A percentile compares a stretch with the other conserved stretches of the same genome.
Evolutionary conservation across 2,888 invertebrate species (phyloP).

Genomic region (Acanthoscelides obtectus): DNA sequence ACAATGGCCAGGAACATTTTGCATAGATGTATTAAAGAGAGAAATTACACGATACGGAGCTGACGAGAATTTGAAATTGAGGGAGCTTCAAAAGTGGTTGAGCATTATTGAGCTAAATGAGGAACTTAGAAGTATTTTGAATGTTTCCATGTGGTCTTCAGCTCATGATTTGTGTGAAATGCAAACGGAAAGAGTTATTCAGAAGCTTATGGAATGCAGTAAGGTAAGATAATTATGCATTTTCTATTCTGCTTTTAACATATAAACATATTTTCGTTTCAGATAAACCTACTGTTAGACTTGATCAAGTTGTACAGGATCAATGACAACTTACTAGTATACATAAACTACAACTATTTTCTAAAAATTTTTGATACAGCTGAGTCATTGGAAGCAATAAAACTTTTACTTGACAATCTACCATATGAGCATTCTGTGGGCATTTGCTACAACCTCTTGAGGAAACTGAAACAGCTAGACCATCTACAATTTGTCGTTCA

Average conservation of each 20-base stretch:
- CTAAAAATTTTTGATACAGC: constrained; percentile 55
- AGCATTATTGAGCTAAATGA: constrained; percentile 50
- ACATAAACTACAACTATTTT: constrained; percentile 52
- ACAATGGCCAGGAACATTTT: constrained; percentile 56
- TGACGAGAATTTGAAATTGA: constrained; percentile 26
- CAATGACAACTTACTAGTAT: constrained; percentile 51
- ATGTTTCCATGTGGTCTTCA: constrained; percentile 56
- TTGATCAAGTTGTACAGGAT: constrained; percentile 65
- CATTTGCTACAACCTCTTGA: constrained; percentile 60
- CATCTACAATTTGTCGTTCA: constrained; percentile 61
- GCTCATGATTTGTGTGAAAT: constrained; percentile 55
- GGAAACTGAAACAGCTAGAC: constrained; percentile 57
- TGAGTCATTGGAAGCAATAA: constrained; percentile 46
- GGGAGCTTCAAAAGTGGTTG: constrained; percentile 53
- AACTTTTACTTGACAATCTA: constrained; percentile 57
- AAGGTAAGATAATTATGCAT: constrained; percentile 32
- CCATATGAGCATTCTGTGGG: constrained; percentile 56
- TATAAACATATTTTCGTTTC: constrained; percentile 29
- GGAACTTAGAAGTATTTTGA: constrained; percentile 42
- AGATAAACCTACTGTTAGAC: constrained; percentile 63
- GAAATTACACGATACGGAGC: constrained; percentile 50
- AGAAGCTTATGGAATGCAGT: constrained; percentile 29
- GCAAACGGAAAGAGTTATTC: constrained; percentile 45
- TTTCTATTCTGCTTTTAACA: too few relatives aligned
- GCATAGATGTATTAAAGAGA: constrained; percentile 50